Conservation (phyloP, 2,113 vertebrate genomes). For the Pitta sordida region DNA sequence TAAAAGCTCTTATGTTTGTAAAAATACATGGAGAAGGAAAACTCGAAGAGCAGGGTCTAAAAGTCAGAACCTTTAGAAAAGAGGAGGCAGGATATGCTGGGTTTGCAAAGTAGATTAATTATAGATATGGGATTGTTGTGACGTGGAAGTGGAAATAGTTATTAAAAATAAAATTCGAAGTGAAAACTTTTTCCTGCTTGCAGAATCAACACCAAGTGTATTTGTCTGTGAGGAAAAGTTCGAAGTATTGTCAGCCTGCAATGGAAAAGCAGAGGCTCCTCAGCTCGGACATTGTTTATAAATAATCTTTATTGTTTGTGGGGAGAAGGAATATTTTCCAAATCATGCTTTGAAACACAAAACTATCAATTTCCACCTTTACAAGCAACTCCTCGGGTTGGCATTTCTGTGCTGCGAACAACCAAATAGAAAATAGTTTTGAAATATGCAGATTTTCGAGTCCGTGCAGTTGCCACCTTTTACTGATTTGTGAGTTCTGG, state of each 20-base stretch:
- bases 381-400: background rate
- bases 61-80: background rate
- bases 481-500: background rate
- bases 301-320: constrained; percentile 9
- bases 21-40: background rate
- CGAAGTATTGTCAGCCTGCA: background rate
- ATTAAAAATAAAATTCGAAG: background rate
- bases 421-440: background rate
- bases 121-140: background rate
- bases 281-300: background rate
- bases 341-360: background rate
- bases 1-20: background rate
- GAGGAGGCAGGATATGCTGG: background rate
- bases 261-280: background rate
- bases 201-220: background rate
- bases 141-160: background rate
- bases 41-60: background rate
- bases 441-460: background rate
- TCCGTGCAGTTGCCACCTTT: background rate
- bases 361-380: background rate
- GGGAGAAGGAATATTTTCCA: background rate
- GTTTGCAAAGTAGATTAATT: background rate
- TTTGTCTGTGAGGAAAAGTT: background rate
- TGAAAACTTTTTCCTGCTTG: background rate
- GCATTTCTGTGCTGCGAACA: background rate